These are phyloP conservation scores for Agrotis exclamationis DNA, from an alignment of 2,888 invertebrate genomes.

Conservation along the genomic window DNA sequence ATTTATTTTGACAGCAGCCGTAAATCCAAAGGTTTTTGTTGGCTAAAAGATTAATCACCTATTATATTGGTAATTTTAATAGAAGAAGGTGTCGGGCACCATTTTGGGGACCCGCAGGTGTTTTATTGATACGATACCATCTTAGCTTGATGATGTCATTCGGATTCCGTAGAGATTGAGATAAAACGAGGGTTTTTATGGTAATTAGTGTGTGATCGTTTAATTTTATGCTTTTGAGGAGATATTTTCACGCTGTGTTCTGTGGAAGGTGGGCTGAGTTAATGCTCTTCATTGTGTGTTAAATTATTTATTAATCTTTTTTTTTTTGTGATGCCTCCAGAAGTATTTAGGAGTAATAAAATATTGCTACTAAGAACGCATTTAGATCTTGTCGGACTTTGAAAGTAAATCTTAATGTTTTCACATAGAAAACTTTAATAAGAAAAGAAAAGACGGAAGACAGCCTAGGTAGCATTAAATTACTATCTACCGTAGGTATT, in stretches of 20 bases:
- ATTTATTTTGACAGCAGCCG: slow-evolving; percentile 86
- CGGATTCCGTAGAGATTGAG: slow-evolving; percentile 65
- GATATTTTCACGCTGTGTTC: slow-evolving; percentile 60
- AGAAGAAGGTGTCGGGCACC: slow-evolving; percentile 80
- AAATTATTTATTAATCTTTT: slow-evolving; percentile 39
- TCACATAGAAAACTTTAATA: too few species aligned
- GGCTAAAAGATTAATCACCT: slow-evolving; percentile 86
- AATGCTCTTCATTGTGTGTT: slow-evolving; percentile 53
- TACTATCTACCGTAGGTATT: too few species aligned
- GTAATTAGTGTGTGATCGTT: slow-evolving; percentile 65
- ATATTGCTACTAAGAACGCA: slow-evolving; percentile 4
- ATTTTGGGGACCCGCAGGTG: slow-evolving; percentile 72
- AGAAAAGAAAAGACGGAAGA: too few species aligned
- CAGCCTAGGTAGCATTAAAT: too few species aligned
- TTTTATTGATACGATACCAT: slow-evolving; percentile 66
- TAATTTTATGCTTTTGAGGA: slow-evolving; percentile 59
- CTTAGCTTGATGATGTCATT: slow-evolving; percentile 64
- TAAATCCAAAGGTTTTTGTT: slow-evolving; percentile 85
- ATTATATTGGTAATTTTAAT: slow-evolving; percentile 89
- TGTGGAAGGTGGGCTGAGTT: slow-evolving; percentile 32
- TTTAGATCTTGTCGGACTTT: neutral
- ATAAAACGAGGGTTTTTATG: slow-evolving; percentile 66
- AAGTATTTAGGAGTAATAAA: neutral
- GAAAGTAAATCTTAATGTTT: neutral
- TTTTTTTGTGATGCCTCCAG: neutral